Base-by-base conservation (phyloP, 2,113 vertebrate genomes). In the Acrocephalus arundinaceus region DNA sequence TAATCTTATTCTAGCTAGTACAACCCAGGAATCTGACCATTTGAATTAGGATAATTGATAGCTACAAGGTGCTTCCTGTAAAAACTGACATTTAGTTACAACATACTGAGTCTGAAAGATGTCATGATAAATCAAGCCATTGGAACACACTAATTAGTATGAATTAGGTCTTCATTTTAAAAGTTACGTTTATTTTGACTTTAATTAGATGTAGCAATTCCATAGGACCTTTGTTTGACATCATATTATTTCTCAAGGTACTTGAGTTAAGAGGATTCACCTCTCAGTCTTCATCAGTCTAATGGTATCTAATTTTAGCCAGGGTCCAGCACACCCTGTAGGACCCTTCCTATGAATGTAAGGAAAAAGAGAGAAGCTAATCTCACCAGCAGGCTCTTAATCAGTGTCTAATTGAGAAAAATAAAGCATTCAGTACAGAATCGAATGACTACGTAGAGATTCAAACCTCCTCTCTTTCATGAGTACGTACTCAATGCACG, bases 401-500 rank as follows among this genome's bases (percentile, higher is more conserved):
- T 18, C 45, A 84, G 51, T 5, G 31, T 73, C 58, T 70, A 41
- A 65, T 7, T 73, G 19, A 94, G 37, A 70, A 73, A 86, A 89
- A 68, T 10, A 33, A 67, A 84, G 17, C 18, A 63, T 12, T n/a
- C 13, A 45, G 28, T 49, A 45, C 30, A 59, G 41, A 91, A 82
- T 76, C 54, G 72, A 92, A 79, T 23, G 11, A 35, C 43, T 76
- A 58, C 0, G 0, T 35, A 35, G 31, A 76, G 66, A 75, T 22
- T 82, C 30, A 93, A 9, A 54, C 13, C 23, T 61, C 23, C 15
- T 52, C 31, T 71, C 58, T 63, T 67, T 73, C 54, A 43, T 2
- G 2, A 72, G 30, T 35, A 78, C 0, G 0, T 54, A 23, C 10
- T 5, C 45, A 66, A 20, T 0, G 1, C n/a, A 62, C 13, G 13